A percentile compares a stretch with the other conserved stretches of the same genome.
Evolutionary conservation across 2,888 invertebrate genomes (phyloP).

Genomic region (Chloroclysta siterata): DNA sequence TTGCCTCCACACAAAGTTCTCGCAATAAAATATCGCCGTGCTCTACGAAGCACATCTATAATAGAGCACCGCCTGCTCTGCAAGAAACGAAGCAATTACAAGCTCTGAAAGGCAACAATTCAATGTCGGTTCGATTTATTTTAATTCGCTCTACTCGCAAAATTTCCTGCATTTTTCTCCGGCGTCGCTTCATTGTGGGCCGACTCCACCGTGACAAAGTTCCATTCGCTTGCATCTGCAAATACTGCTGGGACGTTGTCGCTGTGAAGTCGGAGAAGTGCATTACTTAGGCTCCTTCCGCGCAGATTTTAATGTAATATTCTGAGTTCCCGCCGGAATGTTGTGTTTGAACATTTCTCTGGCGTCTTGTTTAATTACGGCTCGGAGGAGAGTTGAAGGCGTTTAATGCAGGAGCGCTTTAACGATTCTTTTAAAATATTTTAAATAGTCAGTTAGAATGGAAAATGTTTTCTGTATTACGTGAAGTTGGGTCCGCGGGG

Average conservation of each 20-base stretch:
- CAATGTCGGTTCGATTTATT: conserved; percentile 62
- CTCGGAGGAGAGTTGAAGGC: conserved; percentile 39
- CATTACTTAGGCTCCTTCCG: conserved; percentile 58
- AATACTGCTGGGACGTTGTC: conserved; percentile 45
- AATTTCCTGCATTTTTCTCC: conserved; percentile 52
- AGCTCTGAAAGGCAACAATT: conserved; percentile 53
- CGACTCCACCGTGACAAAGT: conserved; percentile 38
- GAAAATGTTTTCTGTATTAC: conserved; percentile 46
- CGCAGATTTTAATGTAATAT: conserved; percentile 62
- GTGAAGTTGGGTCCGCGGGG: conserved; percentile 11
- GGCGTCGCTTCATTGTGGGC: conserved; percentile 53
- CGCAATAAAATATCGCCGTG: neutral
- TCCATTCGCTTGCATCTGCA: conserved; percentile 31
- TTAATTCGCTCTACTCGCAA: conserved; percentile 54
- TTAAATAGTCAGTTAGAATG: conserved; percentile 44
- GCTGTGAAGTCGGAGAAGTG: conserved; percentile 51
- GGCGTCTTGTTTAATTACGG: conserved; percentile 52
- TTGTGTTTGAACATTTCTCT: conserved; percentile 53
- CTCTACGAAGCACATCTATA: conserved; percentile 32
- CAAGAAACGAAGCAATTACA: conserved; percentile 44
- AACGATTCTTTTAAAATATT: conserved; percentile 47
- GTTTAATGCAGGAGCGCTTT: conserved; percentile 49
- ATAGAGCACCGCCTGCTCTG: conserved; percentile 32
- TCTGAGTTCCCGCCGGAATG: conserved; percentile 52
- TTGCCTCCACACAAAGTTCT: neutral